Evolutionary conservation across 2,888 invertebrate genomes (phyloP), one percentile per base, ranked within the genome.

Genomic region (Chouioia cunea): DNA sequence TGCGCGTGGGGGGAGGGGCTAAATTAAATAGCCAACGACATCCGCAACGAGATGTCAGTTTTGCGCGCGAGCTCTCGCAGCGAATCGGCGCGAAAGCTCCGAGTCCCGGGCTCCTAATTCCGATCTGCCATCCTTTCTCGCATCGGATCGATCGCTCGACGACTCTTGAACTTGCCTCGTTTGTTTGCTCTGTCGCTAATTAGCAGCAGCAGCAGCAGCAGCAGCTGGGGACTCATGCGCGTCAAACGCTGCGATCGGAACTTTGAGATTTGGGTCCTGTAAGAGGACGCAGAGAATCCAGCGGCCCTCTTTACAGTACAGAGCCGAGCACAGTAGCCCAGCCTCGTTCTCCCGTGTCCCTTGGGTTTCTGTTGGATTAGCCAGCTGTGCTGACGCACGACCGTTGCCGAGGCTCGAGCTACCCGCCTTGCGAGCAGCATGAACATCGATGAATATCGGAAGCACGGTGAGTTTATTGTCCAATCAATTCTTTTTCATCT

Each of bases 231-330:
- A 80, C 81, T 79, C 79, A 85, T 85, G 85, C 78, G 80, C 77
- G 78, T 84, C 74, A 81, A 80, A 80, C 81, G 84, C 78, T 83
- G 80, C 70, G 79, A 83, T 73, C 79, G 84, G 56, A 84, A 84
- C 77, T 85, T 84, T 68, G 84, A 85, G 74, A 84, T 85, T 76
- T 85, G 84, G 84, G 77, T 85, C 53, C 77, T 85, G 80, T 85
- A 81, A 83, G 73, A 23, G 47, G 48, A 58, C 22, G n/a, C 12
- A 48, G 2, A n/a, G 27, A 16, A 23, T 47, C 47, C 59, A 22
- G 46, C 44, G 56, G 56, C 3, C 15, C 44, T 44, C n/a, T n/a
- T n/a, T n/a, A n/a, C n/a, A 58, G 23, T 14, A 48, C 12, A 52
- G 3, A 27, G 23, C 20, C 10, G 14, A 23, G 54, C n/a, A n/a